A percentile compares a stretch with the other conserved stretches of the same genome.
phyloP scores from a whole-genome alignment of 2,888 invertebrate genomes.

The Drosophila paracracens region DNA sequence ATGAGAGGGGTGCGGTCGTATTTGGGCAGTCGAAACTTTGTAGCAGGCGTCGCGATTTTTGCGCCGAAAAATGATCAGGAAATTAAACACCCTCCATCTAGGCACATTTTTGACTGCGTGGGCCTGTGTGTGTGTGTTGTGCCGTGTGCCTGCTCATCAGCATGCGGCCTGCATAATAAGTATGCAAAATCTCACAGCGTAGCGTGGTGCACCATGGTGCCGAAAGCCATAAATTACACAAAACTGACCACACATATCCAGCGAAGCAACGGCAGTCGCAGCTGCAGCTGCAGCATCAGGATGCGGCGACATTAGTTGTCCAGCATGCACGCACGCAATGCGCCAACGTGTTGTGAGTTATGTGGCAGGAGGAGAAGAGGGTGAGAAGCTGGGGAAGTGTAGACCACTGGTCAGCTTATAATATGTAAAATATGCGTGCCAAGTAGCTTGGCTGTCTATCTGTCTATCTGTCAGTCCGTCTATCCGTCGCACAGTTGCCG shows the following conservation, averaged over 20 bases:
- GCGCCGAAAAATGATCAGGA: constrained; percentile 81
- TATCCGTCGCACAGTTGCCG: constrained; percentile 28
- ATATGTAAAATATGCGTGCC: constrained; percentile 64
- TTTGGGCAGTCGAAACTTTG: not conserved
- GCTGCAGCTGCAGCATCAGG: constrained; percentile 7
- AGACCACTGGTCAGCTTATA: constrained; percentile 43
- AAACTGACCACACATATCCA: constrained; percentile 55
- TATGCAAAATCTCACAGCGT: constrained; percentile 66
- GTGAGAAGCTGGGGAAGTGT: not conserved
- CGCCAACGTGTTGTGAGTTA: not conserved
- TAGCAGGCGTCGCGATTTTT: constrained; percentile 57
- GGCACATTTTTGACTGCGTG: constrained; percentile 3
- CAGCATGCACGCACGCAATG: constrained; percentile 9
- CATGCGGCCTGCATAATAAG: constrained; percentile 71
- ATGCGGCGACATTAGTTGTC: constrained; percentile 24
- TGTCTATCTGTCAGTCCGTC: not conserved
- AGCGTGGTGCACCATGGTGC: constrained; percentile 44
- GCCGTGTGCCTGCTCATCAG: constrained; percentile 63
- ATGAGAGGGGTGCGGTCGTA: not conserved
- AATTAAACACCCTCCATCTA: constrained; percentile 73
- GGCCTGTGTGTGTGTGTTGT: not conserved
- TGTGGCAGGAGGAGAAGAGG: not conserved
- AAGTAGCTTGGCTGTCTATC: constrained; percentile 5
- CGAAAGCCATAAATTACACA: constrained; percentile 75
- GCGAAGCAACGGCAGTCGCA: constrained; percentile 1